Evolutionary conservation across 2,113 vertebrate species (phyloP), one percentile per base, ranked within the genome.

Genomic region (Rousettus leschenaultii): DNA sequence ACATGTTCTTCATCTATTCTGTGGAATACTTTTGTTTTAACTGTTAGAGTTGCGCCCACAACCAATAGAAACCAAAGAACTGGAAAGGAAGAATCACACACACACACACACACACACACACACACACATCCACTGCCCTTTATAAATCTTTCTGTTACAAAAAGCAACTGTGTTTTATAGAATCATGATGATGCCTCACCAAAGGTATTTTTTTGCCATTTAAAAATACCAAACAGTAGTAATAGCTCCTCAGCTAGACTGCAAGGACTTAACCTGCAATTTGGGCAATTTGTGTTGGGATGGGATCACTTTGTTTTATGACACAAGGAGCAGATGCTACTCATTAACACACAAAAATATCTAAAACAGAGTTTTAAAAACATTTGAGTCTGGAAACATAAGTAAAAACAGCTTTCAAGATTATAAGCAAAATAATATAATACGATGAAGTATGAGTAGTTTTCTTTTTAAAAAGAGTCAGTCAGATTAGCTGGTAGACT

Each of bases 271-370:
- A 96, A 61, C 48, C 45, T 74, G 65, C 91, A 86, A 89, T 91
- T 77, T 57, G 94, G 63, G 88, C 19, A 5, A 79, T 66, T 90
- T 77, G 73, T 84, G 71, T 80, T 53, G 73, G 48, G 71, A 94
- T 48, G 93, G 90, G 22, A 89, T 43, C 57, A 84, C 78, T 75
- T 70, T 71, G 48, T 68, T 92, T 91, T 87, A 63, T 65, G 95
- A 96, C 86, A 96, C 82, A 87, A 43, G 78, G 59, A 97, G 66
- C 94, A 95, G 96, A 97, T 95, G 95, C 87, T 95, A 83, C 59
- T 59, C 86, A 95, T 97, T 93, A 95, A 90, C 94, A 92, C 86
- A 87, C 84, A 92, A 35, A 95, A 97, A 86, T 87, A 92, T 87
- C 96, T 87, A 74, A 89, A 96, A 87, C 87, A 95, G 78, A 94